Base-by-base conservation (phyloP, 2,888 invertebrate genomes). In the Tenthredo scrophulariae region DNA sequence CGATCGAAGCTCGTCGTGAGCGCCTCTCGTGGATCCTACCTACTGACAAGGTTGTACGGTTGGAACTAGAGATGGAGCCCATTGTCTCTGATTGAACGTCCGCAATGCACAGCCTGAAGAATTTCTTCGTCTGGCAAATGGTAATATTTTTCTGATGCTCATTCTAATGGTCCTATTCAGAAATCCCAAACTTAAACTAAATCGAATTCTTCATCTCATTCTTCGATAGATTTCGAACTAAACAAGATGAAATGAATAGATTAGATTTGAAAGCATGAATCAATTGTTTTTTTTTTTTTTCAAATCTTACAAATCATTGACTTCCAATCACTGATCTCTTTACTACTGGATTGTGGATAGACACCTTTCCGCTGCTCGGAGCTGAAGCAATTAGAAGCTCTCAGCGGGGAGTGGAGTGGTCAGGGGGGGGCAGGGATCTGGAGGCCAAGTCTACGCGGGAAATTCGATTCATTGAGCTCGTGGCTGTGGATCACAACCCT, bases 1-100 rank as follows among this genome's bases (percentile, higher is more conserved):
- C 72, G 72, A 74, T 43, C 72, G 26, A 33, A 77, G 33, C 13
- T 50, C 46, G 50, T 46, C 46, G 9, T 10, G n/a, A 77, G 72
- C 72, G 72, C 72, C 72, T 77, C 54, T 77, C 50, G 54, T 40
- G 77, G 50, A 29, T 15, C 7, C 26, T n/a, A 33, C 29, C 18
- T 43, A 15, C 22, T 3, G 22, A 74, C 13, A 18, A 62, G 15
- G 37, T 80, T 33, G 7, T 50, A n/a, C 4, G 77, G 7, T 13
- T 22, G 10, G 10, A 10, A 54, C 26, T n/a, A 22, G 54, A 77
- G 77, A 77, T 77, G 77, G 77, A 77, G 77, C 77, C 33, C 33
- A n/a, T 50, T 77, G 18, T 33, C 40, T 46, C 46, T 50, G 33
- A 75, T 77, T 18, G 77, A 54, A 33, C 33, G n/a, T 54, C 77